Evolutionary conservation across 2,888 invertebrate species (phyloP), one percentile per base, ranked within the genome.

Genomic region (Nomada flava): DNA sequence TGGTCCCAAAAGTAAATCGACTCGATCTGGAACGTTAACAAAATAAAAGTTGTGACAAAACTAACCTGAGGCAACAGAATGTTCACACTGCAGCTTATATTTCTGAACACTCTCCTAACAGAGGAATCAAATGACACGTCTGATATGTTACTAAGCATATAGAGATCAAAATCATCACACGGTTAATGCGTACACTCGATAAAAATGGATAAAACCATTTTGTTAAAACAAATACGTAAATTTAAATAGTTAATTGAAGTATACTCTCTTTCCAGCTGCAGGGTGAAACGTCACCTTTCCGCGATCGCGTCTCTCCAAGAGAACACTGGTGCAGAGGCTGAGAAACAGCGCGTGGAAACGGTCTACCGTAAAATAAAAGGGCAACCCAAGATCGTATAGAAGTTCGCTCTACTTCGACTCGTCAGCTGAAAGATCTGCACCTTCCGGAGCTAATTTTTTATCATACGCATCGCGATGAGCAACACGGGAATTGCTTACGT

Each of bases 51-150:
- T 90, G 84, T 91, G 89, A 91, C 89, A 86, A 36, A 91, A 93
- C 92, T 93, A 93, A 93, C 93, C 93, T 93, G 92, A 92, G 91
- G 91, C 91, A 89, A 92, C 90, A 89, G 90, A 92, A 90, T 90
- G 90, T 91, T 90, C 92, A 92, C 93, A 90, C 92, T 91, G 91
- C 92, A 86, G 90, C 92, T 91, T 42, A 20, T 20, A 20, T 42
- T 15, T 59, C 57, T 50, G 23, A 76, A 59, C 53, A 50, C 26
- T 55, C 15, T 11, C n/a, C 52, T n/a, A 67, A 11, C 11, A 64
- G 26, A 7, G 20, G 18, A 65, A 71, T 42, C 53, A 36, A 69
- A 55, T 20, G 23, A 42, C 13, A 53, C 13, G 55, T 29, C 10
- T 63, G n/a, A 57, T 50, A 52, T 63, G 42, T 68, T 55, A 76